These are phyloP conservation scores for Xestia xanthographa DNA, from an alignment of 2,888 invertebrate species.

Conservation along the genomic window DNA sequence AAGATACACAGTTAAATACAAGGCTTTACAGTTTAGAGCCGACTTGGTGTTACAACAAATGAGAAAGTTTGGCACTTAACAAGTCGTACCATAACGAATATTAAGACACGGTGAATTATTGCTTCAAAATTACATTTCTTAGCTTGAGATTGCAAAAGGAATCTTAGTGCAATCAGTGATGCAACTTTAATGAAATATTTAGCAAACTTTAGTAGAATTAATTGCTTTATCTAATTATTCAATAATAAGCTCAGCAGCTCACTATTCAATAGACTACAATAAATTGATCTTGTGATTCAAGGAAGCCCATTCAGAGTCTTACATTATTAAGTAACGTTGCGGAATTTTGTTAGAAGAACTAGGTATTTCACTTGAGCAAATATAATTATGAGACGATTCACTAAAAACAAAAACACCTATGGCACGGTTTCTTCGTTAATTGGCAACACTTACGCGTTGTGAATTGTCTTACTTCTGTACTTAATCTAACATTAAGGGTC, in stretches of 20 bases:
- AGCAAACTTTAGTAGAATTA: conserved; percentile 41
- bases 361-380: conserved; percentile 83
- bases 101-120: conserved; percentile 67
- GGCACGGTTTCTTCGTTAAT: conserved; percentile 88
- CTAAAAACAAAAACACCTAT: conserved; percentile 82
- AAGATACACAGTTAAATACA: conserved; percentile 59
- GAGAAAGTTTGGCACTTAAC: conserved; percentile 65
- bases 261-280: conserved; percentile 65
- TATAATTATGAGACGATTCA: conserved; percentile 74
- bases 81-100: conserved; percentile 57
- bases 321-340: conserved; percentile 76
- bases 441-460: conserved; percentile 70
- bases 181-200: conserved; percentile 47
- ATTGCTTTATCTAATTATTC: conserved; percentile 58
- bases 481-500: conserved; percentile 74
- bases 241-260: conserved; percentile 68
- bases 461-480: conserved; percentile 69
- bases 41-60: conserved; percentile 49
- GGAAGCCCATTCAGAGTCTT: conserved; percentile 84
- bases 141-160: conserved; percentile 57
- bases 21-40: conserved; percentile 55
- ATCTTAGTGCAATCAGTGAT: conserved; percentile 44
- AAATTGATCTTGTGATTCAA: conserved; percentile 77
- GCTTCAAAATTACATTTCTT: conserved; percentile 60
- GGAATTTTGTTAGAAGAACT: conserved; percentile 69